These are phyloP conservation scores for Drosophila biarmipes DNA, from an alignment of 1,140 invertebrate genomes.

Conservation along the genomic window DNA sequence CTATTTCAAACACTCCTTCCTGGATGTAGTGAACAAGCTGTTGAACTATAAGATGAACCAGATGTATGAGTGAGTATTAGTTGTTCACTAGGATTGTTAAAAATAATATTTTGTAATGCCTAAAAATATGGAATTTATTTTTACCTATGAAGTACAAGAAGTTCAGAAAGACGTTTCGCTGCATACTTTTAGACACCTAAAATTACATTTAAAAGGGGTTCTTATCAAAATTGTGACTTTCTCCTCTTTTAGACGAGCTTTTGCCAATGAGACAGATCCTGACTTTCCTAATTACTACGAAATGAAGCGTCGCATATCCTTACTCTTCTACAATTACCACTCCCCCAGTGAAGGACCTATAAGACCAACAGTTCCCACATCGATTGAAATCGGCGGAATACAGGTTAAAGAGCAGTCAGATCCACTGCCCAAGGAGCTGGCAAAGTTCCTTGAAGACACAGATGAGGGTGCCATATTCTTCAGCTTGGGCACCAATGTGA, in stretches of 20 bases:
- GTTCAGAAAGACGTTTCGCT: no score
- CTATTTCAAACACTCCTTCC: slow-evolving; percentile 9
- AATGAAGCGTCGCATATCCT: slow-evolving; percentile 63
- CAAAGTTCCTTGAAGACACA: slow-evolving; percentile 85
- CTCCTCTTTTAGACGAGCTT: not conserved
- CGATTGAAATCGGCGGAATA: slow-evolving; percentile 84
- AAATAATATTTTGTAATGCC: no score
- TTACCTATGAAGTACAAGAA: no score
- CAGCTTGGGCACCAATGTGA: slow-evolving; percentile 86
- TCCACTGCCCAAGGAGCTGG: slow-evolving; percentile 84
- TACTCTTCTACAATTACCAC: slow-evolving; percentile 71
- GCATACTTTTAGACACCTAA: not conserved
- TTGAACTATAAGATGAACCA: slow-evolving; percentile 12
- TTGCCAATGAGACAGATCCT: slow-evolving; percentile 8
- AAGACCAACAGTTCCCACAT: slow-evolving; percentile 80
- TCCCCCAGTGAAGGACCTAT: slow-evolving; percentile 70
- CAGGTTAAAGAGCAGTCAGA: slow-evolving; percentile 79
- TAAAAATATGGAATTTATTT: no score
- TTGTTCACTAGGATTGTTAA: no score
- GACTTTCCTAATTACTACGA: slow-evolving; percentile 32
- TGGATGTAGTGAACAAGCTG: not conserved
- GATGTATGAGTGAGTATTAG: slow-evolving; percentile 9
- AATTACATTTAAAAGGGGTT: no score
- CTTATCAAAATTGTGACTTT: not conserved
- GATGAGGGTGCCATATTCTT: slow-evolving; percentile 87